Conservation (phyloP, 2,797 vertebrate genomes). For the Perdix hodgsoniae region DNA sequence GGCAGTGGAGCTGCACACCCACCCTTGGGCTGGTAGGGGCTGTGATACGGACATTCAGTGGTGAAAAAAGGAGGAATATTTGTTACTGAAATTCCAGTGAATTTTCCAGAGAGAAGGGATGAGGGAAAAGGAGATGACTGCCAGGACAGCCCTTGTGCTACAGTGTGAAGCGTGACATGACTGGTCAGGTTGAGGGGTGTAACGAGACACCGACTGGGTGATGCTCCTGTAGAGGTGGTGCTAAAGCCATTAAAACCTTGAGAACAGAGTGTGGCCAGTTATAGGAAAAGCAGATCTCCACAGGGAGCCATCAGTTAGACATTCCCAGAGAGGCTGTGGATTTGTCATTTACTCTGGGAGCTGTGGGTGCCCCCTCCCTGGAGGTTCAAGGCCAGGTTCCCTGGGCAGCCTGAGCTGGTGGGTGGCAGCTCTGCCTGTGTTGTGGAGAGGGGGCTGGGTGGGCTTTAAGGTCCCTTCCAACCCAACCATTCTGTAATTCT, state of each 20-base stretch:
- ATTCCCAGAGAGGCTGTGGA: not conserved
- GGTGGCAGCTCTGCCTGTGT: too few relatives aligned
- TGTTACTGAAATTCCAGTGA: slow-evolving; percentile 48
- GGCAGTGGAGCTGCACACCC: slow-evolving; percentile 16
- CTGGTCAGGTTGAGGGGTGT: not conserved
- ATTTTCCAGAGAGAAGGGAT: slow-evolving; percentile 48
- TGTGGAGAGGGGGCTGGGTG: too few relatives aligned
- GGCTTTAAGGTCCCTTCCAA: too few relatives aligned
- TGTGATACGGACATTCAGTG: slow-evolving; percentile 11
- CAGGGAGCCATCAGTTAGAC: not conserved
- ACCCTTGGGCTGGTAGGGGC: not conserved
- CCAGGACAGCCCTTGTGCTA: slow-evolving; percentile 30
- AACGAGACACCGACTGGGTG: slow-evolving; percentile 25
- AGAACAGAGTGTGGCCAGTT: not conserved
- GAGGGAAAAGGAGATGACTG: slow-evolving; percentile 20
- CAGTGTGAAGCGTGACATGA: slow-evolving; percentile 5
- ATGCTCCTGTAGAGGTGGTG: slow-evolving; percentile 39
- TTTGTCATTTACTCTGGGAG: too few relatives aligned
- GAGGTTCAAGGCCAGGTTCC: too few relatives aligned
- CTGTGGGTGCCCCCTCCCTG: too few relatives aligned
- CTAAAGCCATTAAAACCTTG: slow-evolving; percentile 55
- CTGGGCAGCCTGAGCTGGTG: too few relatives aligned
- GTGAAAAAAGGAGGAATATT: slow-evolving; percentile 52
- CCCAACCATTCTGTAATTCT: too few relatives aligned
- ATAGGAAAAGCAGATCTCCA: slow-evolving; percentile 65